Percentiles rank a stretch among this genome's conserved stretches.
Conservation (phyloP, 2,797 vertebrate genomes). For the Poeciliopsis turneri region DNA sequence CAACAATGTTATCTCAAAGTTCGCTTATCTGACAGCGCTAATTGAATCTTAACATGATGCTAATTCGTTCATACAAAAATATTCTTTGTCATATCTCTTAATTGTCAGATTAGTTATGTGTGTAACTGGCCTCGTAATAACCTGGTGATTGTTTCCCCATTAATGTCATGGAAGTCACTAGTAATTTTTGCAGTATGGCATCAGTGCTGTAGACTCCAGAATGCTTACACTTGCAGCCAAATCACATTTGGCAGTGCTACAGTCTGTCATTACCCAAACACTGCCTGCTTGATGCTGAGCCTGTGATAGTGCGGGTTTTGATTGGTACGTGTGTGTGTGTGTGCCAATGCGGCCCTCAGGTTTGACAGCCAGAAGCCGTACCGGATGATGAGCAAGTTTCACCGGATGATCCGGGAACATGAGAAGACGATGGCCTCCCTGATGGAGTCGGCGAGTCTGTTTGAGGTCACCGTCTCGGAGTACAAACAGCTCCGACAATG, state of each 20-base stretch:
- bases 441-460: constrained; percentile 86
- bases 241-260: constrained; percentile 32
- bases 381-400: constrained; percentile 84
- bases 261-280: constrained; percentile 39
- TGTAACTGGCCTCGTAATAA: constrained; percentile 74
- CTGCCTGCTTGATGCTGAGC: constrained; percentile 21
- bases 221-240: constrained; percentile 38
- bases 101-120: constrained; percentile 72
- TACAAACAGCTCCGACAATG: constrained; percentile 91
- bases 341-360: constrained; percentile 69
- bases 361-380: constrained; percentile 85
- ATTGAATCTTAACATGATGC: constrained; percentile 70
- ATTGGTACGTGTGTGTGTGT: constrained; percentile 19
- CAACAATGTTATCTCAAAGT: constrained; percentile 40
- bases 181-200: constrained; percentile 52
- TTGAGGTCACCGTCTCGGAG: constrained; percentile 90
- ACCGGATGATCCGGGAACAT: constrained; percentile 85
- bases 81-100: constrained; percentile 63
- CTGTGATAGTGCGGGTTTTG: constrained; percentile 23
- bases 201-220: constrained; percentile 23
- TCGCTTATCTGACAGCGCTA: constrained; percentile 55
- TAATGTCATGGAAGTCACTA: constrained; percentile 67
- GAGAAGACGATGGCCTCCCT: constrained; percentile 88
- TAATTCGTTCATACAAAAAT: constrained; percentile 68
- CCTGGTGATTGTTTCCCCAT: constrained; percentile 72